Conservation (phyloP, 1,140 invertebrate species). For the Eupristina koningsbergeri region DNA sequence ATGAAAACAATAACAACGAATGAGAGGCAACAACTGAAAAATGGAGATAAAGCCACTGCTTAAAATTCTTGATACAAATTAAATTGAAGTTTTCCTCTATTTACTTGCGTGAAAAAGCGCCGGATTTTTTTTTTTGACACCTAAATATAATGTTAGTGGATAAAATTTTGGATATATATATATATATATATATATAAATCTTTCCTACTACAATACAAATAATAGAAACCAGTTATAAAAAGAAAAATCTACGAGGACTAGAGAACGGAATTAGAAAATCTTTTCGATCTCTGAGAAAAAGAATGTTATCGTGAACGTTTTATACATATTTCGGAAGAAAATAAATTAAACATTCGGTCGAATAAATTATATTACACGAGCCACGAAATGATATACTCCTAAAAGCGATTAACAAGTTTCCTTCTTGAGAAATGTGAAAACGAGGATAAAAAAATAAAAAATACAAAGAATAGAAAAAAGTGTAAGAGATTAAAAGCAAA, state of each 20-base stretch:
- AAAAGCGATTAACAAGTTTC: constrained; percentile 20
- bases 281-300: background rate
- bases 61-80: background rate
- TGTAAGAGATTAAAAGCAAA: constrained; percentile 34
- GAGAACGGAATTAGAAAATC: background rate
- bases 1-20: background rate
- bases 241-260: background rate
- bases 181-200: background rate
- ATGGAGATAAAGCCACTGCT: too few species aligned
- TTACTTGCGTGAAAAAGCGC: background rate
- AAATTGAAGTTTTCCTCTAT: background rate
- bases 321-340: background rate
- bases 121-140: background rate
- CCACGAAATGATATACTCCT: background rate
- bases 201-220: background rate
- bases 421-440: constrained; percentile 13
- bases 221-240: background rate
- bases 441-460: constrained; percentile 2
- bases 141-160: background rate
- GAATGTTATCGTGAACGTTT: background rate
- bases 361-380: background rate
- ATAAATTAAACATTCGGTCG: background rate
- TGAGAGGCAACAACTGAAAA: background rate
- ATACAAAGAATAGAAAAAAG: background rate
- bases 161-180: background rate